Percentiles rank a stretch among this genome's conserved stretches.
Evolutionary conservation across 1,140 invertebrate genomes (phyloP).

Genomic region (Leguminivora glycinivorella): DNA sequence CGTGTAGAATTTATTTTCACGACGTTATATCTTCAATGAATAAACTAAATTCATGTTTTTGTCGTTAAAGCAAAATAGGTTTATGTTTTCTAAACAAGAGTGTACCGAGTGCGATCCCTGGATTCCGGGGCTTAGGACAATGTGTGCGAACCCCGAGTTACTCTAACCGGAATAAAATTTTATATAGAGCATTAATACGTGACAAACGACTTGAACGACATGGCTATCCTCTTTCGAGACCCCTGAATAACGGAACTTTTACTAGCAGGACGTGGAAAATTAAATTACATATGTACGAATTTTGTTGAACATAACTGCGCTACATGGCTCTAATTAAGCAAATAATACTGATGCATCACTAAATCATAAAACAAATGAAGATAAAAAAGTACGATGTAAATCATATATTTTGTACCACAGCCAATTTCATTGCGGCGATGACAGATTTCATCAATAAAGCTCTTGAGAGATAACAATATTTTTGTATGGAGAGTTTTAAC

Average conservation of each 20-base stretch:
- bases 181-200: slow-evolving; percentile 66
- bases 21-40: not conserved
- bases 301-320: not conserved
- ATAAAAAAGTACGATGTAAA: not conserved
- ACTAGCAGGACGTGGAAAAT: slow-evolving; percentile 18
- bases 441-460: not conserved
- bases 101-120: slow-evolving; percentile 25
- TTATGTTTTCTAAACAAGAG: slow-evolving; percentile 1
- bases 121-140: slow-evolving; percentile 47
- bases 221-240: slow-evolving; percentile 44
- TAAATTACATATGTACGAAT: slow-evolving; percentile 2
- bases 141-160: slow-evolving; percentile 50
- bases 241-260: slow-evolving; percentile 13
- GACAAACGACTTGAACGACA: slow-evolving; percentile 62
- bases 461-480: not conserved
- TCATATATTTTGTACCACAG: not conserved
- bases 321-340: slow-evolving; percentile 13
- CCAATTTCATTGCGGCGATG: no score
- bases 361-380: no score
- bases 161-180: slow-evolving; percentile 65
- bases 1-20: not conserved
- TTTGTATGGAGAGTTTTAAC: no score
- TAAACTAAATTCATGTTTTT: slow-evolving; percentile 1
- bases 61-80: not conserved
- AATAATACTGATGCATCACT: not conserved